Base-by-base conservation (phyloP, 2,113 vertebrate species). In the Gobius niger region DNA sequence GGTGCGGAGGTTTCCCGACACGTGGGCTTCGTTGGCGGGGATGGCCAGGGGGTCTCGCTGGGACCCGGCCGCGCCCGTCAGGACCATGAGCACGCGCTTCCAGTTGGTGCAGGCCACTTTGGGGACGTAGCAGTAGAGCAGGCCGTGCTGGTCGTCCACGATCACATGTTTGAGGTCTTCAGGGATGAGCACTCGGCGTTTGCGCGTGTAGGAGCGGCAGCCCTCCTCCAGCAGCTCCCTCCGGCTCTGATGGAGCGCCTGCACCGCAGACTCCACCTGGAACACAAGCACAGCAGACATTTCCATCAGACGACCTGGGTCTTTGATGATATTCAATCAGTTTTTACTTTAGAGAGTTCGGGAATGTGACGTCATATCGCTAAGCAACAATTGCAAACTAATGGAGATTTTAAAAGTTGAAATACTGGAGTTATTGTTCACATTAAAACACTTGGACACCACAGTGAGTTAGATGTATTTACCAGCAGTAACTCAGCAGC, bases 61-160 rank as follows among this genome's bases (percentile, higher is more conserved):
- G 52, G 91, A 88, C n/a, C 93, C 92, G 0, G 92, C 86, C 0
- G 86, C 91, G 0, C 95, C 93, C 0, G 94, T 95, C 81, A 98
- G 91, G 11, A 95, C 94, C 93, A 97, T 96, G 86, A 98, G 92
- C 47, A 97, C 94, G 1, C 96, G 89, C 88, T 98, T 98, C 96
- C 96, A 98, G 92, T 96, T 97, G 81, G 95, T 98, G 87, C 96
- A 97, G 63, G 96, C 96, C 82, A 96, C 96, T 81, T 98, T 98
- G 77, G 96, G 96, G 54, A 98, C 96, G 0, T 97, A 98, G 89
- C 96, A 98, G 88, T 98, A 98, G 6, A 98, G 93, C 67, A 98
- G 74, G 63, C 94, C 92, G 0, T 96, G 95, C 0, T 88, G 77
- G 73, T 97, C 96, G 0, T 98, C 96, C 65, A 98, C 96, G 6